These are phyloP conservation scores for Oceanodroma leucorhoa DNA, from an alignment of 2,797 vertebrate species.

Conservation along the genomic window DNA sequence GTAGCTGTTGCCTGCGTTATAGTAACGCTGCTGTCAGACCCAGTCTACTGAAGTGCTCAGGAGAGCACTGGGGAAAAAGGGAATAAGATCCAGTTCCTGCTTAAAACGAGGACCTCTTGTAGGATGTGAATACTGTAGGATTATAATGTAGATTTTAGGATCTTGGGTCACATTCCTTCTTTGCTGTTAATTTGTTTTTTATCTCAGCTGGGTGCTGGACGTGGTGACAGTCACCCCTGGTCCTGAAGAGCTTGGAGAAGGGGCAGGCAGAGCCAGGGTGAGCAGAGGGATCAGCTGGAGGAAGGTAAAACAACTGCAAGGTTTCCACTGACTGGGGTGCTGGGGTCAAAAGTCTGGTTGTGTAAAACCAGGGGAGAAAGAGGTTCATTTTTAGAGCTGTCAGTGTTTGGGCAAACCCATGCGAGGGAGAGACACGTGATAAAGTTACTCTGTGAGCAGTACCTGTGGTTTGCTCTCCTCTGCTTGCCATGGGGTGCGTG, in stretches of 20 bases:
- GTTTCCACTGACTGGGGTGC: neutral
- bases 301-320: neutral
- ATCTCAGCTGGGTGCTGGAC: neutral
- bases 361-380: neutral
- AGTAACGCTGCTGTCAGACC: slow-evolving; percentile 16
- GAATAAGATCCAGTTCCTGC: neutral
- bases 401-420: neutral
- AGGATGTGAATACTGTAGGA: neutral
- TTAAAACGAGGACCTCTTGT: neutral
- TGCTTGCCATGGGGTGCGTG: neutral
- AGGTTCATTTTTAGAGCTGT: neutral
- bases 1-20: slow-evolving; percentile 39
- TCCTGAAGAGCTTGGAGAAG: neutral
- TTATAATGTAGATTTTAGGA: neutral
- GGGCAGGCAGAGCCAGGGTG: neutral
- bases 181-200: neutral
- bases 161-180: neutral
- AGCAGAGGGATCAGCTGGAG: neutral
- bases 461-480: neutral
- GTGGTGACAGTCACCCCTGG: neutral
- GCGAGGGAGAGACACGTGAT: neutral
- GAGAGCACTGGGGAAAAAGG: neutral
- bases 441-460: neutral
- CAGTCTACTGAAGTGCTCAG: neutral
- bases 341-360: neutral